phyloP scores from a whole-genome alignment of 2,797 vertebrate genomes.

The Rallus crepitans region DNA sequence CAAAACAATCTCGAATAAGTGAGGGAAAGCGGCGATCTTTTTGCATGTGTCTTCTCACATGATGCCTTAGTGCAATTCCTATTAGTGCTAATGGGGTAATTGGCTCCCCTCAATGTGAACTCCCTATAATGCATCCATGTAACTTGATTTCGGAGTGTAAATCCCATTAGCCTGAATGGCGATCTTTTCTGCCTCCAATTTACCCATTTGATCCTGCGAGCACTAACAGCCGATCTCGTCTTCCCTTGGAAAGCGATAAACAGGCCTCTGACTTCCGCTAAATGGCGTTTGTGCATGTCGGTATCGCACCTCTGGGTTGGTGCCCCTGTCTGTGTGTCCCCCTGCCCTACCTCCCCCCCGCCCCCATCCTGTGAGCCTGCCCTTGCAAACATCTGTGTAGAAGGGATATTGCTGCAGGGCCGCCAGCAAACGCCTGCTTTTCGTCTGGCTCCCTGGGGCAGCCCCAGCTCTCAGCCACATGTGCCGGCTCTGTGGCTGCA shows the following conservation, averaged over 20 bases:
- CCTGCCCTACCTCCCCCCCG: not conserved
- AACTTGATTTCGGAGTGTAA: constrained; percentile 73
- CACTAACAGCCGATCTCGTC: constrained; percentile 35
- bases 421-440: not conserved
- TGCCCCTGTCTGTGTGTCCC: not conserved
- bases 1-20: not conserved
- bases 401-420: not conserved
- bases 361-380: not conserved
- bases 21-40: not conserved
- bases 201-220: constrained; percentile 58
- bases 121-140: constrained; percentile 64
- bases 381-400: not conserved
- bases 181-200: constrained; percentile 65
- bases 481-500: not conserved
- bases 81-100: constrained; percentile 69
- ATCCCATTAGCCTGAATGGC: constrained; percentile 62
- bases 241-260: constrained; percentile 47
- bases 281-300: not conserved
- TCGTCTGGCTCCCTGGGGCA: not conserved
- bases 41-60: constrained; percentile 32
- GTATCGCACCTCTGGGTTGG: not conserved
- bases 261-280: constrained; percentile 25
- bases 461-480: not conserved
- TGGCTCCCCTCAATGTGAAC: constrained; percentile 51
- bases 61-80: constrained; percentile 59